phyloP scores from a whole-genome alignment of 2,888 invertebrate species.

The Holacanthella duospinosa region DNA sequence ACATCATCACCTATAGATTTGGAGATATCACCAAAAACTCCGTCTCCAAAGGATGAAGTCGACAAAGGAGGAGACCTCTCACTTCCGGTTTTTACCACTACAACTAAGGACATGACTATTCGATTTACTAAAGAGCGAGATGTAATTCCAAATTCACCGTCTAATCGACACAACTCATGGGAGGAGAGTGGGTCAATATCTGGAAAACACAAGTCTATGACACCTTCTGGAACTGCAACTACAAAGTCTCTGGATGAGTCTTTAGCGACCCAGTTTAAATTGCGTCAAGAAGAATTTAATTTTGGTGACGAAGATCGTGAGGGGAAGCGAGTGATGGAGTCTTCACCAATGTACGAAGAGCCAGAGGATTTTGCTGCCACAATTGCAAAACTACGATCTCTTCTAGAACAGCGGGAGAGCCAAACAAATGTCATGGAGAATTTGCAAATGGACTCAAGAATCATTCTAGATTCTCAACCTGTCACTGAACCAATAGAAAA shows the following conservation, averaged over 20 bases:
- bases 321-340: background rate
- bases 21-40: background rate
- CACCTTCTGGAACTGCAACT: conserved; percentile 3
- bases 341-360: conserved; percentile 59
- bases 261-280: background rate
- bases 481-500: background rate
- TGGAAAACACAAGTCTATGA: conserved; percentile 20
- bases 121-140: background rate
- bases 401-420: conserved; percentile 50
- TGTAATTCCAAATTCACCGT: background rate
- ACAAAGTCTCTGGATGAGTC: conserved; percentile 24
- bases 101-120: background rate
- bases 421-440: conserved; percentile 26
- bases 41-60: background rate
- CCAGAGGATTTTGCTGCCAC: conserved; percentile 60
- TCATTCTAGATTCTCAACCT: no score
- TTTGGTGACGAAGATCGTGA: background rate
- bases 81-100: no score
- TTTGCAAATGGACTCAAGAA: background rate
- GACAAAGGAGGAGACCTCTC: background rate
- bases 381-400: conserved; percentile 56
- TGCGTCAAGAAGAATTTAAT: conserved; percentile 19
- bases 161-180: conserved; percentile 28
- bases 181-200: conserved; percentile 24
- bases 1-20: background rate